Base-by-base conservation (phyloP, 2,113 vertebrate genomes). In the Anoplopoma fimbria region DNA sequence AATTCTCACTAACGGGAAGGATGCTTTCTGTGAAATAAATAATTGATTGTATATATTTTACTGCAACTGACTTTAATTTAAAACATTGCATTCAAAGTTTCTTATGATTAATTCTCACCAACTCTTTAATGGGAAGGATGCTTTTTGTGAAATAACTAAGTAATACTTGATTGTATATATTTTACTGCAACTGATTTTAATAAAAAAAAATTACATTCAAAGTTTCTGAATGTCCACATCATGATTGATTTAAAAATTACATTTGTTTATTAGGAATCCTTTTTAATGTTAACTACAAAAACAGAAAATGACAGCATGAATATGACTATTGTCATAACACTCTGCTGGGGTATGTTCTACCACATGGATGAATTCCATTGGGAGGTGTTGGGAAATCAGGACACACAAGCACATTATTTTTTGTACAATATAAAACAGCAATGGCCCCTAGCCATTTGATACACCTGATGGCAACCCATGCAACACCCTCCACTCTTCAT, bases 391-490 rank as follows among this genome's bases (percentile, higher is more conserved):
- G 78, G 71, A 63, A 82, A 83, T 81, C 47, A 83, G 87, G 82
- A 93, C 89, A 88, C 80, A 91, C 86, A 84, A 90, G 84, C 89
- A 93, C 91, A 88, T 86, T 89, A 57, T 87, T 83, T 91, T 81
- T 90, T 93, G 86, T 95, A 95, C 94, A 95, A 94, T 94, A 95
- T 95, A 94, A 94, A 95, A 95, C 93, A 95, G 84, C 79, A 87
- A 87, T 79, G 83, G 88, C 88, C 69, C 85, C 55, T 82, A 88
- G 86, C 89, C 81, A 77, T 82, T 81, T 25, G 17, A 83, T 77
- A 90, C 84, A 80, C 81, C 83, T 71, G 89, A 87, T 89, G 89
- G 87, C 21, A 82, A 93, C 81, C 85, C 87, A 88, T 93, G 93
- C 93, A 92, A 61, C 79, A 81, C 83, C 85, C 95, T 95, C 95